Base-by-base conservation (phyloP, 2,797 vertebrate genomes). In the Pempheris klunzingeri region DNA sequence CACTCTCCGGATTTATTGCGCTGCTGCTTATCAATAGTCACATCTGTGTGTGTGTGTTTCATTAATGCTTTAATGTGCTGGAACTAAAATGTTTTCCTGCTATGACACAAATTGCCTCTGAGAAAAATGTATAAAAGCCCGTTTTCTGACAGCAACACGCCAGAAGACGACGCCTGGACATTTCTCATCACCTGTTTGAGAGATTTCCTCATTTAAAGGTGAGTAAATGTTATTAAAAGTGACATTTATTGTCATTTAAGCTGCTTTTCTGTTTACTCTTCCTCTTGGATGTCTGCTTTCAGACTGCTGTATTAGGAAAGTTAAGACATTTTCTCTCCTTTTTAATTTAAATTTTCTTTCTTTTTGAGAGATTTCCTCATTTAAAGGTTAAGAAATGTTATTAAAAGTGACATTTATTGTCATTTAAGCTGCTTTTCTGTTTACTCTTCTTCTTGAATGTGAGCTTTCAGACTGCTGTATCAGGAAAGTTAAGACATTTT, bases 21-120 rank as follows among this genome's bases (percentile, higher is more conserved):
- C 52, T 18, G 41, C 61, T 58, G 50, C 71, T 87, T 88, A 89
- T 89, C 85, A 79, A 57, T 83, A 47, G 72, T 85, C 87, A 83
- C 82, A 66, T 74, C 53, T 74, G 55, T 24, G 59, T 24, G 52
- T 77, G 70, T 77, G 49, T 67, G 50, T 78, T 17, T 84, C 69
- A 87, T 77, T 88, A 84, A 80, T 78, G 61, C 46, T 84, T 71
- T 89, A 92, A 92, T 91, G 91, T 78, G 64, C 80, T 80, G 73
- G 78, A 90, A 90, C 41, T 82, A 90, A 92, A 67, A 73, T 85
- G 81, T 89, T 92, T 87, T 63, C 18, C 61, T 41, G 47, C 61
- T 61, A 30, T 36, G 44, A 55, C 55, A 83, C 82, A 80, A 73
- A 79, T 76, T 60, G 41, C 36, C n/a, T 46, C 32, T 54, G 59